Base-by-base conservation (phyloP, 1,140 invertebrate genomes). In the Conus ventricosus region DNA sequence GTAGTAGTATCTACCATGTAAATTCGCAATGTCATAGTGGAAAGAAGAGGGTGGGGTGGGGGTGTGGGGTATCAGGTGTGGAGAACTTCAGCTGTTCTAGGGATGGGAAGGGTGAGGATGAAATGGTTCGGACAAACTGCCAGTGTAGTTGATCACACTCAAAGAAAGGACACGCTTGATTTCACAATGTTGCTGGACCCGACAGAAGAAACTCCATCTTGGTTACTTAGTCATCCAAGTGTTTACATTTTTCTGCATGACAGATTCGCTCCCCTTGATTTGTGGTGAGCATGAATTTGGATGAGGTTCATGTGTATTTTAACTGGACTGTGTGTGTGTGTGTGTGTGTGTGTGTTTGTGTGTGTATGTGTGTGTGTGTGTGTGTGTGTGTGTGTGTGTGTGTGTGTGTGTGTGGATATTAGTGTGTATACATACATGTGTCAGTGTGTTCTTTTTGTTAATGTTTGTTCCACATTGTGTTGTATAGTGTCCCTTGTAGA, bases 111-210 rank as follows among this genome's bases (percentile, higher is more conserved):
- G 67, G 67, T 23, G 67, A 20, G 67, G 67, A 63, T 20, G 20
- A 71, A 71, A 71, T 13, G 6, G 20, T 20, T 71, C 23, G 67
- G 13, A 71, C 67, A 13, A 23, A 10, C 20, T 71, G 11, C 17
- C 67, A 71, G 67, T 71, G 67, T n/a, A 71, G 67, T 71, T 71
- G 67, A 71, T 71, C 67, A 71, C 67, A 71, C 17, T n/a, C 13
- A 20, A 20, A n/a, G 67, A 71, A 80, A 17, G 78, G 51, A 17
- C 23, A 80, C 20, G 27, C 13, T 51, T 80, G 27, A 53, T 80
- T 80, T 10, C 27, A 51, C 51, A 51, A n/a, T 53, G 51, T 51
- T 39, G n/a, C 27, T 51, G 25, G 8, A 80, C 11, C 27, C 27
- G 13, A 39, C 8, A n/a, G 11, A 80, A 80, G 27, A 20, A 39